These are phyloP conservation scores for Drosophila azteca DNA, from an alignment of 1,140 invertebrate species.

Conservation along the genomic window DNA sequence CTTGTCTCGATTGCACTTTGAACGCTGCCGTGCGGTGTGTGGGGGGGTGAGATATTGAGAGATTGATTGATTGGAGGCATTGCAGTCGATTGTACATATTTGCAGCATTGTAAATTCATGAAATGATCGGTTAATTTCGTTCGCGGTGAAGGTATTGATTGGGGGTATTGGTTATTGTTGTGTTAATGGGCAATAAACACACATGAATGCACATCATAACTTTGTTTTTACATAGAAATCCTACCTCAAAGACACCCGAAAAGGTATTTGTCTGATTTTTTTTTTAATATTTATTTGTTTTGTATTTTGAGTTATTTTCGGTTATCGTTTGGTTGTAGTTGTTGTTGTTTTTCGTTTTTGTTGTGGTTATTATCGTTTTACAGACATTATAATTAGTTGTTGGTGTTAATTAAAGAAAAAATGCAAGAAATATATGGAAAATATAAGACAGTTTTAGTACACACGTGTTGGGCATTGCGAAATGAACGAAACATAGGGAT, in stretches of 20 bases:
- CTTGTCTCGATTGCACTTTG: conserved; percentile 32
- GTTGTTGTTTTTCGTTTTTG: background rate
- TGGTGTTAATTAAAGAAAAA: conserved; percentile 61
- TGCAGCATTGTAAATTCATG: conserved; percentile 10
- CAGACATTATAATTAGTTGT: conserved; percentile 30
- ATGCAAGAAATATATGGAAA: conserved; percentile 50
- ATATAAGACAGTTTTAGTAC: conserved; percentile 61
- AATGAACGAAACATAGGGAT: conserved; percentile 31
- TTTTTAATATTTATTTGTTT: conserved; percentile 49
- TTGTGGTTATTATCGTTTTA: conserved; percentile 52
- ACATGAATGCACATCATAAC: conserved; percentile 46
- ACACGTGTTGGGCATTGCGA: conserved; percentile 38
- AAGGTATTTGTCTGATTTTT: conserved; percentile 81
- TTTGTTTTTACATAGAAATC: conserved; percentile 59
- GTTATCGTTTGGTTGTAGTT: conserved; percentile 23
- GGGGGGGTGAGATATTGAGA: background rate
- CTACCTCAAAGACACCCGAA: conserved; percentile 84
- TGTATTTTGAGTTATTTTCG: conserved; percentile 28
- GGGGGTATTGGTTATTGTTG: conserved; percentile 26
- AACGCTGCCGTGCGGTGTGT: conserved; percentile 15
- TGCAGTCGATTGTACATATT: conserved; percentile 1
- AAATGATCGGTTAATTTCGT: conserved; percentile 40
- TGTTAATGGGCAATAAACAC: conserved; percentile 43
- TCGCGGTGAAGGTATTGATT: conserved; percentile 16
- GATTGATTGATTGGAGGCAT: background rate